Conservation (phyloP, 2,113 vertebrate species). For the Dasypus novemcinctus region DNA sequence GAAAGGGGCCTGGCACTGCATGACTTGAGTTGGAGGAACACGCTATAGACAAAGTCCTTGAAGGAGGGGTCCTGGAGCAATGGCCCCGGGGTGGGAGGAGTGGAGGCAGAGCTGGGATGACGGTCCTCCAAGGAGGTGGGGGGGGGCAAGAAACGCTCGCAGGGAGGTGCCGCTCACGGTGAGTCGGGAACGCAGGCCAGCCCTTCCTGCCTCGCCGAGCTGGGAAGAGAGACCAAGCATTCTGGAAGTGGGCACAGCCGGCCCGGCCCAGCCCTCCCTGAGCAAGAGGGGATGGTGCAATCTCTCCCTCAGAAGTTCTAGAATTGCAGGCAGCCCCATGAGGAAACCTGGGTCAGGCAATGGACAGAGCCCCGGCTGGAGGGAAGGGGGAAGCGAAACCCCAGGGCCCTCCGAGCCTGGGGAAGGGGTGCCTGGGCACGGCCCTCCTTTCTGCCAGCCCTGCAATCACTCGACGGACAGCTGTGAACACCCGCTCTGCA, state of each 20-base stretch:
- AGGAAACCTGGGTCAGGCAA: background rate
- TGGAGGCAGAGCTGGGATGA: background rate
- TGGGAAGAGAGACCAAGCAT: background rate
- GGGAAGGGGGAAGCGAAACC: background rate
- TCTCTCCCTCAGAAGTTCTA: background rate
- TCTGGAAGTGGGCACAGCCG: background rate
- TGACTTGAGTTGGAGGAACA: rapidly evolving
- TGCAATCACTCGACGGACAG: background rate
- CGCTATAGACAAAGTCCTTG: rapidly evolving
- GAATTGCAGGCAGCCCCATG: background rate
- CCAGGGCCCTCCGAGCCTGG: rapidly evolving
- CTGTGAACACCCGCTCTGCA: rapidly evolving
- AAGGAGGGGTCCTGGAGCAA: rapidly evolving
- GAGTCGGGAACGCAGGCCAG: rapidly evolving
- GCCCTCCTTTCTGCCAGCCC: background rate
- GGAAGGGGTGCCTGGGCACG: background rate
- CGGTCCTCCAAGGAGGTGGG: background rate
- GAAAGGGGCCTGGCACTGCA: background rate
- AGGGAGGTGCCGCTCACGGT: background rate
- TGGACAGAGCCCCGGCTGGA: rapidly evolving
- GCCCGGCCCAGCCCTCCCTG: background rate
- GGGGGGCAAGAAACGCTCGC: rapidly evolving
- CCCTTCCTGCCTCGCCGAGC: background rate
- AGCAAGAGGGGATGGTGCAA: rapidly evolving
- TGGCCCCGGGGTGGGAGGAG: background rate